Conservation (phyloP, 2,888 invertebrate species). For the Crematogaster levior region DNA sequence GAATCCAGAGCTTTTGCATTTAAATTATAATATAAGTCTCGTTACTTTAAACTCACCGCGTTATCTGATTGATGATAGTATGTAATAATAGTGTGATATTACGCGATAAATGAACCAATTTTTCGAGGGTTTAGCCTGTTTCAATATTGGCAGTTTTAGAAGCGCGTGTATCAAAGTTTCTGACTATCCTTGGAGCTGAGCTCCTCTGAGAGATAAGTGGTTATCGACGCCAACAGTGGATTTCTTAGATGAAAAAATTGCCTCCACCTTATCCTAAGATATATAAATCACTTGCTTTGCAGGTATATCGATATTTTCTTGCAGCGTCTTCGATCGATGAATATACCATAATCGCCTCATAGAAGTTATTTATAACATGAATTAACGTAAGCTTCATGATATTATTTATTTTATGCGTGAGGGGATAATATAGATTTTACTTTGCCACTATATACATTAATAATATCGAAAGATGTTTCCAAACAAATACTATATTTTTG, state of each 20-base stretch:
- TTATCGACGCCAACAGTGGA: slow-evolving; percentile 60
- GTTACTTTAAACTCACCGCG: slow-evolving; percentile 3
- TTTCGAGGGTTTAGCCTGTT: slow-evolving; percentile 76
- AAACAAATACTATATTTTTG: neutral
- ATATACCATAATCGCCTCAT: slow-evolving; percentile 1
- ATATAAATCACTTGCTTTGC: slow-evolving; percentile 53
- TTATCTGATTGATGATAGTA: slow-evolving; percentile 57
- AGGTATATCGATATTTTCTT: slow-evolving; percentile 40
- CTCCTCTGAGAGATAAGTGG: slow-evolving; percentile 63
- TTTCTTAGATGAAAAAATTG: slow-evolving; percentile 59
- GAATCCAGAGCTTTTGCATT: slow-evolving; percentile 6
- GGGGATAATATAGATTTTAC: slow-evolving; percentile 11
- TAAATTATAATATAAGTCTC: neutral
- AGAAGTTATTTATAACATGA: slow-evolving; percentile 43
- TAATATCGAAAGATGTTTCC: neutral
- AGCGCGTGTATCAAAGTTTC: slow-evolving; percentile 58
- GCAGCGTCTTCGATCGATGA: slow-evolving; percentile 21
- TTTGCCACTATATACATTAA: no score
- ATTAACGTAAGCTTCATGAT: slow-evolving; percentile 27
- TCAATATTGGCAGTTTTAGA: slow-evolving; percentile 72
- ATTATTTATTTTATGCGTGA: slow-evolving; percentile 20
- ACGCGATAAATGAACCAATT: slow-evolving; percentile 79
- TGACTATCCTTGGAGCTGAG: slow-evolving; percentile 70
- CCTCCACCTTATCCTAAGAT: slow-evolving; percentile 51
- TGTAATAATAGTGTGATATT: slow-evolving; percentile 73